Base-by-base conservation (phyloP, 2,113 vertebrate genomes). In the Epinephelus fuscoguttatus region DNA sequence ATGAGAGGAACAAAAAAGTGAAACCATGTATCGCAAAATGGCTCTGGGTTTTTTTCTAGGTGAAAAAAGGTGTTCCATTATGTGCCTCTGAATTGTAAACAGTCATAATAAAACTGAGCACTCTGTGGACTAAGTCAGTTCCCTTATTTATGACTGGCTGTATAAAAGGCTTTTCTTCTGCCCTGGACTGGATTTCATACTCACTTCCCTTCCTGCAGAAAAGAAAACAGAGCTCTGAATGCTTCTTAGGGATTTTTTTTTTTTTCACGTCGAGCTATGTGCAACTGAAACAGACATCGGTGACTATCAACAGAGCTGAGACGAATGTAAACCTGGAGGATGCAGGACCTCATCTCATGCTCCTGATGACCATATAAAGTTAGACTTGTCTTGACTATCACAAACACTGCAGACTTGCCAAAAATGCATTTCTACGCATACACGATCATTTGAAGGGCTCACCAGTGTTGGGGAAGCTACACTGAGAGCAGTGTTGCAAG, bases 341-440 rank as follows among this genome's bases (percentile, higher is more conserved):
- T 76, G 81, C 79, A 70, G 67, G 72, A 80, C 70, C 17, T 59
- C 79, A 74, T 85, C 82, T 33, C 70, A n/a, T 18, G 14, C 75
- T 81, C 61, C 79, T 75, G 63, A 73, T 92, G 93, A 91, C 94
- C 93, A 94, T 93, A 94, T 94, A 93, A 93, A 94, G 93, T 37
- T 82, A 0, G 67, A 59, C 66, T 76, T 47, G 88, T 82, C 87
- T 78, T 30, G 75, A 70, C 79, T 57, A 88, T 84, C 82, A 33
- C 81, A 87, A 79, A 83, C 86, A 88, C 40, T n/a, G 72, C 2
- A 15, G 21, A 70, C 52, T 21, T 57, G 69, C 70, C 78, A 77
- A 74, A 89, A 77, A 82, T 42, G 82, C 77, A 76, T 59, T 63
- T 15, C 15, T 52, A 55, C 23, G 59, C 21, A 59, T 10, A 49